These are phyloP conservation scores for Pseudotriccus pelzelni DNA, from an alignment of 2,797 vertebrate species.

Conservation along the genomic window DNA sequence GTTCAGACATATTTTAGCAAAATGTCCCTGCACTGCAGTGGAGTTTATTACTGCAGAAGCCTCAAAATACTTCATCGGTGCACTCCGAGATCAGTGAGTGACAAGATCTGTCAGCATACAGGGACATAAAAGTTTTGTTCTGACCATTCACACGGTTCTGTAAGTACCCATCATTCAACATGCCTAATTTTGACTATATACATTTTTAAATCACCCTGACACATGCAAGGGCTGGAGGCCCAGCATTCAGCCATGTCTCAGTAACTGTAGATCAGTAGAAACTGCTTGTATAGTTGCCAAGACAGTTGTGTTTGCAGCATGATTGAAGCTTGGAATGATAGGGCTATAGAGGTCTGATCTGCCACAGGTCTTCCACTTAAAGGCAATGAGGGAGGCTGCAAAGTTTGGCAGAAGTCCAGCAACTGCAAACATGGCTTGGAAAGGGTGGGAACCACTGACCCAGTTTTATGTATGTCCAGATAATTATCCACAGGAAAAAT, in stretches of 20 bases:
- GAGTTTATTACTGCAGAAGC: not conserved
- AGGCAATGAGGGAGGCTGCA: not conserved
- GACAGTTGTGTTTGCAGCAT: not conserved
- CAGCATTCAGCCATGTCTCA: not conserved
- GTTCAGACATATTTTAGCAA: not conserved
- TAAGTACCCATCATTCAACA: not conserved
- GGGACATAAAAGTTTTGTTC: not conserved
- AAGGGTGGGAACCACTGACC: slow-evolving; percentile 15
- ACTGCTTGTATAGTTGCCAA: not conserved
- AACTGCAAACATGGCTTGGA: not conserved
- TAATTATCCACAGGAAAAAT: slow-evolving; percentile 34
- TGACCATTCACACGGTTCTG: not conserved
- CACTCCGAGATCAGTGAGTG: not conserved
- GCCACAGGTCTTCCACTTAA: not conserved
- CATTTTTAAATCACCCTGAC: not conserved
- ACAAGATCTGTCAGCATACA: not conserved
- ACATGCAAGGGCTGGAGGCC: not conserved
- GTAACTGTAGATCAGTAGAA: not conserved
- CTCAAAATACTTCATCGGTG: not conserved
- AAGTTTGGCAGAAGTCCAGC: slow-evolving; percentile 3
- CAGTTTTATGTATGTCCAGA: slow-evolving; percentile 17
- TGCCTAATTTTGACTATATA: not conserved
- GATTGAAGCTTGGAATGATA: not conserved
- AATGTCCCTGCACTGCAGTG: not conserved
- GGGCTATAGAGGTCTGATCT: not conserved